These are phyloP conservation scores for Streptopelia turtur DNA, from an alignment of 2,797 vertebrate genomes.

Conservation along the genomic window DNA sequence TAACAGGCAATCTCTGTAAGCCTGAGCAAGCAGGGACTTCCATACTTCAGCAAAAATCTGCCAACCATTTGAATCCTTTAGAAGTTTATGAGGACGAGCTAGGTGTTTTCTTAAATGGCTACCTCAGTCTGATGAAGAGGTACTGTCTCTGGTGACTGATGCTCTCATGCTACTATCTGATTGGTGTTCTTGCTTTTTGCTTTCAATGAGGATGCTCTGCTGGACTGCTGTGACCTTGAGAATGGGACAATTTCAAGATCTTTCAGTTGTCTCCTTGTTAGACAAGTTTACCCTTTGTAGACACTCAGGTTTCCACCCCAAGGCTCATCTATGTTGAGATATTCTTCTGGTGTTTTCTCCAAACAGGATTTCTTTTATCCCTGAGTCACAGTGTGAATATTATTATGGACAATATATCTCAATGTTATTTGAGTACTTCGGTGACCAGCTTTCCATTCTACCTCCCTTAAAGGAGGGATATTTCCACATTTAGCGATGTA, in stretches of 20 bases:
- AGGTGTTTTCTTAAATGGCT: neutral
- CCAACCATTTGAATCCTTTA: neutral
- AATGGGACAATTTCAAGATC: neutral
- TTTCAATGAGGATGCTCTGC: neutral
- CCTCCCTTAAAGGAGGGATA: neutral
- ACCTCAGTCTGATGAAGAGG: neutral
- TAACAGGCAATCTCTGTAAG: neutral
- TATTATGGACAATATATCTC: neutral
- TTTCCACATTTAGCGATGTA: neutral
- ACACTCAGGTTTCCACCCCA: neutral
- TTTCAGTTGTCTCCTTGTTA: neutral
- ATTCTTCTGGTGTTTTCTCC: neutral
- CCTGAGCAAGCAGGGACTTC: neutral
- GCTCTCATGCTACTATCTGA: neutral
- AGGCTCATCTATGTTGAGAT: neutral
- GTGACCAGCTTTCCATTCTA: neutral
- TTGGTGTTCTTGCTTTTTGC: neutral
- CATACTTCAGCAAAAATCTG: neutral
- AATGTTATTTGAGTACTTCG: neutral
- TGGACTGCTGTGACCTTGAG: neutral
- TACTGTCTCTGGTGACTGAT: fast-evolving
- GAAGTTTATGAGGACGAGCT: neutral
- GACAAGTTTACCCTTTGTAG: neutral
- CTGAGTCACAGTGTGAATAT: neutral
- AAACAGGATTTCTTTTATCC: neutral